A percentile compares a stretch with the other conserved stretches of the same genome.
Conservation (phyloP, 2,113 vertebrate genomes). For the Nycticebus coucang region DNA sequence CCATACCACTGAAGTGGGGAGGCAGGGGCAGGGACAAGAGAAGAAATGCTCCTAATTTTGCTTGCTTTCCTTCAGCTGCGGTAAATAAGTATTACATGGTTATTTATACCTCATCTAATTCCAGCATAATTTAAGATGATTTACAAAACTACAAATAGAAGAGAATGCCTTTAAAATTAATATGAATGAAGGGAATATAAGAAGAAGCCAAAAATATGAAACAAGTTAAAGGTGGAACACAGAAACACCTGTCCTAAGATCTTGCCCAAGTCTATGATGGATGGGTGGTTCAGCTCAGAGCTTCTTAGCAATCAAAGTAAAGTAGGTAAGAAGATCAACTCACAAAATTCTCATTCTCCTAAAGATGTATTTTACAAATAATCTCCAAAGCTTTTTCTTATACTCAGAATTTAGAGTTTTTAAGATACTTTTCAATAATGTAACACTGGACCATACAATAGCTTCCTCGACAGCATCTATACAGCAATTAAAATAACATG, state of each 20-base stretch:
- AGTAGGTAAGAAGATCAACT: constrained; percentile 26
- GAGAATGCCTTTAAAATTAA: constrained; percentile 35
- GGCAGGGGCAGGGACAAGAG: neutral
- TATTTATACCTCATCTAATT: constrained; percentile 1
- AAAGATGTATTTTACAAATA: constrained; percentile 3
- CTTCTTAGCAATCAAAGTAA: constrained; percentile 18
- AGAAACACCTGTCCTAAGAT: neutral
- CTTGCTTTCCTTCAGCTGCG: neutral
- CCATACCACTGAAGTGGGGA: neutral
- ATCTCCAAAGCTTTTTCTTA: constrained; percentile 12
- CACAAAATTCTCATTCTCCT: neutral
- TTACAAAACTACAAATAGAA: constrained; percentile 22
- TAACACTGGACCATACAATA: neutral
- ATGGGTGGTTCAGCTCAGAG: constrained; percentile 4
- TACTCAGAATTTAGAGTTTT: constrained; percentile 18
- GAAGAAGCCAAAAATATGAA: neutral
- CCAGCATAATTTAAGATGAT: constrained; percentile 36
- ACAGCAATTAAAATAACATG: constrained; percentile 39
- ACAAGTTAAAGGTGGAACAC: neutral
- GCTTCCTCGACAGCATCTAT: constrained; percentile 27
- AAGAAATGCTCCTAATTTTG: neutral
- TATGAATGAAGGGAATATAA: constrained; percentile 7
- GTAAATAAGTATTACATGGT: neutral
- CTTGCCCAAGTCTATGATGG: neutral
- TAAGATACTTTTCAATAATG: constrained; percentile 9